Percentiles rank a stretch among this genome's conserved stretches.
Conservation (phyloP, 2,888 invertebrate species). For the Synanthedon vespiformis region DNA sequence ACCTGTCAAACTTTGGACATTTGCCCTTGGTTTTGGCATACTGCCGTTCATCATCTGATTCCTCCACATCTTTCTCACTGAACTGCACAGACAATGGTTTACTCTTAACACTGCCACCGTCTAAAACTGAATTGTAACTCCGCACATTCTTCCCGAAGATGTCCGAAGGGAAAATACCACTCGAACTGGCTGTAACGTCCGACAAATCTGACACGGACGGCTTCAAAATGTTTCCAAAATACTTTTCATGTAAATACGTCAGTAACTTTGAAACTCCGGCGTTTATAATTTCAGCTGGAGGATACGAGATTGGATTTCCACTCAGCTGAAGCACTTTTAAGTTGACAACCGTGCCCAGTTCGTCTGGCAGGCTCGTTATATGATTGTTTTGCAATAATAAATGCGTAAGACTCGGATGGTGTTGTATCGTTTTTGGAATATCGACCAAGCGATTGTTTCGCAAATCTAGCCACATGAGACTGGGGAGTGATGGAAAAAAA, state of each 20-base stretch:
- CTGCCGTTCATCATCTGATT: conserved; percentile 26
- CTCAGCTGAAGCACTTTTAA: conserved; percentile 73
- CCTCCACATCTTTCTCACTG: conserved; percentile 36
- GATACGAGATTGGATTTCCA: conserved; percentile 73
- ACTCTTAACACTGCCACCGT: conserved; percentile 22
- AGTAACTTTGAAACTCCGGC: conserved; percentile 53
- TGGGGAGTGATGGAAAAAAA: conserved; percentile 67
- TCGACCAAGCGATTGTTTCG: conserved; percentile 70
- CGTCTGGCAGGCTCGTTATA: conserved; percentile 70
- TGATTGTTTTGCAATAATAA: conserved; percentile 74
- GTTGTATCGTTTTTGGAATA: conserved; percentile 68
- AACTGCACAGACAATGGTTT: conserved; percentile 36
- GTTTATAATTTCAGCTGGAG: conserved; percentile 63
- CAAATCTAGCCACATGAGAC: conserved; percentile 74
- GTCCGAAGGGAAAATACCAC: conserved; percentile 15
- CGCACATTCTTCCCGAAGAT: conserved; percentile 18
- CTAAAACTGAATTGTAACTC: conserved; percentile 52
- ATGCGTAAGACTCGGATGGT: conserved; percentile 72
- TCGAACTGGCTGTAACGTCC: conserved; percentile 12
- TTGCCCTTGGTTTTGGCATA: conserved; percentile 37
- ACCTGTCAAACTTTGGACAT: conserved; percentile 46
- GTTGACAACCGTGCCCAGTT: conserved; percentile 71
- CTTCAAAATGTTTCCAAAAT: conserved; percentile 26
- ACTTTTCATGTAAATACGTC: conserved; percentile 44
- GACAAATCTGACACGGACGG: conserved; percentile 41